Base-by-base conservation (phyloP, 2,113 vertebrate species). In the Hypomesus transpacificus region DNA sequence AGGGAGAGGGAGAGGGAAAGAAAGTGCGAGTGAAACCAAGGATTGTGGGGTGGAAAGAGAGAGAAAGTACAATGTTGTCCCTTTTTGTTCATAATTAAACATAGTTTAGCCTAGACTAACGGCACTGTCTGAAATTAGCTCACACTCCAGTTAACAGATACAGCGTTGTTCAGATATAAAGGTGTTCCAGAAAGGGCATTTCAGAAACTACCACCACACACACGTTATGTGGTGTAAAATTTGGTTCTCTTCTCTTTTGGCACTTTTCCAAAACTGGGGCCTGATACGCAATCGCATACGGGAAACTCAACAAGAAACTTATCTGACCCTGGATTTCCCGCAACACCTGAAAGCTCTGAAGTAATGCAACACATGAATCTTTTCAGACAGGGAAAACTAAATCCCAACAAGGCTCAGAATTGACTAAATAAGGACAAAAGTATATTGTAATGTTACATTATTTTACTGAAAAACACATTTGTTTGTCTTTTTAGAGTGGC, bases 241-340 rank as follows among this genome's bases (percentile, higher is more conserved):
- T 13, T 18, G 20, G 11, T 53, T 52, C 46, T 52, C 56, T 77
- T 60, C n/a, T 16, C 6, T 1, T 56, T 8, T 78, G 79, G 71
- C 69, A 72, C 13, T 14, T 21, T 75, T 79, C 75, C 78, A 82
- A 64, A 74, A 74, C 61, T 76, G 53, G 58, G 31, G 18, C 2
- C 31, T 70, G 54, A 67, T 11, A 68, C 18, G 28, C 4, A 63
- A 56, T 8, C 52, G 66, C 65, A 39, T 54, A 61, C 53, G 34
- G 85, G 78, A 86, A 85, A 76, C 46, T 14, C 3, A 13, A 21
- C 16, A 50, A 46, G 60, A 64, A 72, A 24, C 65, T 78, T 65
- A 81, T 72, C 78, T 83, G 18, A 52, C 56, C 26, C 75, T 63
- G 69, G 79, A 75, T 34, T 71, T 81, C 78, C 80, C 76, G 79